A percentile compares a stretch with the other conserved stretches of the same genome.
Evolutionary conservation across 2,888 invertebrate species (phyloP).

Genomic region (Ochlodes sylvanus): DNA sequence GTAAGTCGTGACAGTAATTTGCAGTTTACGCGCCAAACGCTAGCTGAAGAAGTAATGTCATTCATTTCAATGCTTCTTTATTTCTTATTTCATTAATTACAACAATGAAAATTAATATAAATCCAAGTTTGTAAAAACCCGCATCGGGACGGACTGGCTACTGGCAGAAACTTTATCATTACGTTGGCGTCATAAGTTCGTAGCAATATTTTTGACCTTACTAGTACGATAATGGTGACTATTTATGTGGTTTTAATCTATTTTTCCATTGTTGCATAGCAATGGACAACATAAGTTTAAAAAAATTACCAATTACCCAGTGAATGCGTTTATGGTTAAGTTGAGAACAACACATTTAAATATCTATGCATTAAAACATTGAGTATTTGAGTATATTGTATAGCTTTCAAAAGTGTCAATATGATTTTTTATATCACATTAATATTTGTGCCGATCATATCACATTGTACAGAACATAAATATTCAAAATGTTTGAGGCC

Average conservation of each 20-base stretch:
- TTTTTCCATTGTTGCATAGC: not conserved
- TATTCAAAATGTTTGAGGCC: constrained; percentile 32
- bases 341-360: not conserved
- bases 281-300: not conserved
- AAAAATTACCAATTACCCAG: not conserved
- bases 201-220: constrained; percentile 41
- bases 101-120: constrained; percentile 41
- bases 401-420: constrained; percentile 63
- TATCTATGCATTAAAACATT: not conserved
- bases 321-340: not conserved
- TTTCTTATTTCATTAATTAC: constrained; percentile 16
- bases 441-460: constrained; percentile 51
- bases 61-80: not conserved
- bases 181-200: constrained; percentile 70
- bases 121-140: constrained; percentile 60
- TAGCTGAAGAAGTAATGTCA: constrained; percentile 9
- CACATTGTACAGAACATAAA: constrained; percentile 38
- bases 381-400: constrained; percentile 18
- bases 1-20: not conserved
- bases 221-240: not conserved
- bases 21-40: constrained; percentile 15
- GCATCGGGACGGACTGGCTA: constrained; percentile 71
- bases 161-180: constrained; percentile 59
- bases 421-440: constrained; percentile 67
- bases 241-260: too few relatives aligned